Percentiles rank a stretch among this genome's conserved stretches.
These are phyloP conservation scores for Pundamilia nyererei DNA, from an alignment of 2,113 vertebrate species.

Conservation along the genomic window DNA sequence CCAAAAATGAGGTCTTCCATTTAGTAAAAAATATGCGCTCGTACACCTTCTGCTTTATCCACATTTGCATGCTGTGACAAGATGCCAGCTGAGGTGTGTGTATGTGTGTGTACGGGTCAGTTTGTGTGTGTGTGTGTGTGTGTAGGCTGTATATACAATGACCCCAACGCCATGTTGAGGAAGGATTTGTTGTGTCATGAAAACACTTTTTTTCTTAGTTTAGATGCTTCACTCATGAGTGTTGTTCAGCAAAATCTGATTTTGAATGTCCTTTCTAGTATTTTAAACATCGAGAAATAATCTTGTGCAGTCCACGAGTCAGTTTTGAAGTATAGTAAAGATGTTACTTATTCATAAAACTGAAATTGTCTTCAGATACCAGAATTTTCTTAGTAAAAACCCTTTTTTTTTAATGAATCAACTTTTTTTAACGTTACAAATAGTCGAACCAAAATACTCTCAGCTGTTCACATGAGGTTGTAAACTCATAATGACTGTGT, in stretches of 20 bases:
- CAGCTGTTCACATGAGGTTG: background rate
- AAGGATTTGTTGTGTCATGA: background rate
- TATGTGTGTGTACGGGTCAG: background rate
- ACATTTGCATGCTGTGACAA: conserved; percentile 31
- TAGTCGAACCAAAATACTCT: background rate
- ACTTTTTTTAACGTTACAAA: background rate
- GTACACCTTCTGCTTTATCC: conserved; percentile 54
- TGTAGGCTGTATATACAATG: conserved; percentile 2
- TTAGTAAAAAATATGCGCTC: conserved; percentile 52
- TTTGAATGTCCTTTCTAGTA: background rate
- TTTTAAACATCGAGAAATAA: rapidly evolving
- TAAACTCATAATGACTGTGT: background rate
- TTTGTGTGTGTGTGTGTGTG: background rate
- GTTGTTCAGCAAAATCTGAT: rapidly evolving
- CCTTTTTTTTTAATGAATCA: rapidly evolving
- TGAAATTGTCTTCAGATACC: background rate
- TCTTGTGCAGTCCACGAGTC: background rate
- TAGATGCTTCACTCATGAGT: background rate
- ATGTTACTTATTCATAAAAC: background rate
- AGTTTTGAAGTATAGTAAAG: rapidly evolving
- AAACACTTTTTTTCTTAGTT: background rate
- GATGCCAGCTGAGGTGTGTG: conserved; percentile 14
- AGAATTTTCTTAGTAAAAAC: background rate
- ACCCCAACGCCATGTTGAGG: background rate
- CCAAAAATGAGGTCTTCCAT: conserved; percentile 54